Conservation (phyloP, 2,888 invertebrate species). For the Drosophila gaucha region DNA sequence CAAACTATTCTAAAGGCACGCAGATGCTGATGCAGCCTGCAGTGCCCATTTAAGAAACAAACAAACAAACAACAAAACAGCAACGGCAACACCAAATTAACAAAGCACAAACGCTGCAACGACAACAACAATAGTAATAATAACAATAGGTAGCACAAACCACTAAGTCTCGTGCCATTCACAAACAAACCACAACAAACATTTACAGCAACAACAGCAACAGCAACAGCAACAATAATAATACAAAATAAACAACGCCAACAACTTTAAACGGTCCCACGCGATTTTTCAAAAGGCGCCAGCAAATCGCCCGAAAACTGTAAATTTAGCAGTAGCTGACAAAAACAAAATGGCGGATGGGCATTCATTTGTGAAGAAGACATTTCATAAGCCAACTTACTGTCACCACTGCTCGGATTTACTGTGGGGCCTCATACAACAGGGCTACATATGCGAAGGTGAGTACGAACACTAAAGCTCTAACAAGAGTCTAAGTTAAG, state of each 20-base stretch:
- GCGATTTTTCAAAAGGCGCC: conserved; percentile 38
- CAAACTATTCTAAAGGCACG: conserved; percentile 36
- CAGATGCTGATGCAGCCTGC: conserved; percentile 14
- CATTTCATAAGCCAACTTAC: conserved; percentile 99
- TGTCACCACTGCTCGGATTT: conserved; percentile 99
- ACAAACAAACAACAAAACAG: conserved; percentile 11
- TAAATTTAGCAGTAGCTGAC: conserved; percentile 55
- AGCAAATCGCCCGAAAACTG: conserved; percentile 38
- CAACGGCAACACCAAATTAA: conserved; percentile 33
- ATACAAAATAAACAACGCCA: conserved; percentile 6
- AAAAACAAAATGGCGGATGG: conserved; percentile 87
- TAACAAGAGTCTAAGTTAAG: neutral
- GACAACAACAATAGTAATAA: conserved; percentile 31
- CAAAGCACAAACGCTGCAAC: conserved; percentile 44
- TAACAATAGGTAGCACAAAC: conserved; percentile 33
- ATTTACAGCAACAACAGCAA: conserved; percentile 9
- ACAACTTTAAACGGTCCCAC: conserved; percentile 28
- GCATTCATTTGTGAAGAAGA: conserved; percentile 99
- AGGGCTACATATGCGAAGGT: conserved; percentile 99
- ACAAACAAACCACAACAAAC: conserved; percentile 15
- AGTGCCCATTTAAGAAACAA: conserved; percentile 15
- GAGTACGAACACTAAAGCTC: conserved; percentile 31
- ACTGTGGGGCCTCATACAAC: conserved; percentile 99
- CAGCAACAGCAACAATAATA: conserved; percentile 8
- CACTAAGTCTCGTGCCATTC: conserved; percentile 42